Base-by-base conservation (phyloP, 2,888 invertebrate genomes). In the Dusona sp. region DNA sequence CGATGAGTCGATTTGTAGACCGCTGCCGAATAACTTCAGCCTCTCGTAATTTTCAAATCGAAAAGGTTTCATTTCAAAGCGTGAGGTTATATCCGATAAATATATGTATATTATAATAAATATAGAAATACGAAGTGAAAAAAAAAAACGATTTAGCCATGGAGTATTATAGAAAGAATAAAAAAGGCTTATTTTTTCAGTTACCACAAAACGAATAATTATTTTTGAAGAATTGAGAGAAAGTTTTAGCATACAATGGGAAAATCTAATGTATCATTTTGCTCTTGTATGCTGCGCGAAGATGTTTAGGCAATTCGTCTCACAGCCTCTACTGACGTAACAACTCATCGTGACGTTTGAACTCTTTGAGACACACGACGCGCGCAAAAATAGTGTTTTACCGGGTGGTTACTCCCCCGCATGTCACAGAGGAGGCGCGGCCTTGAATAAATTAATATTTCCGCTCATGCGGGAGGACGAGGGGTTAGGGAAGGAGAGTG, bases 391-490 rank as follows among this genome's bases (percentile, higher is more conserved):
- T 79, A 83, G 70, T 75, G 61, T 72, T 61, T 73, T 67, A 73
- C 85, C 72, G 82, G 73, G 81, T 68, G 72, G 81, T 78, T 77
- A 82, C 70, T 72, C 74, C 75, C 79, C 77, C 79, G 68, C 74
- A 74, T 79, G 85, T 85, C 75, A 81, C 74, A 77, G 38, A 78
- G 85, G 80, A 79, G 85, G 80, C 84, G 85, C 83, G 79, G 79
- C 82, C 79, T 82, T 79, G 88, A 87, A 88, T 88, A 85, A 84
- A 88, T 88, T 88, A 88, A 85, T 87, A 88, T 84, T 87, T 86
- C 75, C 85, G 80, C 79, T 82, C 75, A 45, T 61, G 65, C 79
- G 57, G 77, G 42, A 54, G 70, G 70, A 7, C 13, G 25, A 42
- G 22, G 45, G 22, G 54, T 22, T n/a, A 9, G 73, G 13, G 72